Base-by-base conservation (phyloP, 2,888 invertebrate species). In the Pocota personata region DNA sequence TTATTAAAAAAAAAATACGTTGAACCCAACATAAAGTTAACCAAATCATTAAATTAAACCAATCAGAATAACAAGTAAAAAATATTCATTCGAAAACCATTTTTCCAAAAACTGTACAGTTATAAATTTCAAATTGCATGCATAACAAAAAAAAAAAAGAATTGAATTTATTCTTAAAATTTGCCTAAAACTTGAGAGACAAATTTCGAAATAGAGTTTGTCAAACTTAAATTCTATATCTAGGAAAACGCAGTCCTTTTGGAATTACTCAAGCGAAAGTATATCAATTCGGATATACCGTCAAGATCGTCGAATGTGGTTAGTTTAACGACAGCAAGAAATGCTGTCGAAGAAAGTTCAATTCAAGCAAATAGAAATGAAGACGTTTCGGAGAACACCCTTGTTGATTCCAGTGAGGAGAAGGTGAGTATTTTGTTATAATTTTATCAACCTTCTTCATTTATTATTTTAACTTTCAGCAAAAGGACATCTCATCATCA, bases 231-330 rank as follows among this genome's bases (percentile, higher is more conserved):
- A 27, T 27, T 69, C 14, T 40, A 67, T 19, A 82, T 79, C 30
- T 88, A 88, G 88, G 88, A 88, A 58, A 88, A 89, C 46, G 88
- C 87, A 32, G 80, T 88, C 30, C 84, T 89, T 60, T 83, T 89
- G 79, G 89, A 89, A 52, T 72, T 90, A 19, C 83, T 89, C 27
- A 89, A 88, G 55, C 87, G 88, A 43, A 89, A 89, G 78, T 89
- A 89, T 69, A 88, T 89, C 78, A 89, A 89, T 58, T 60, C 88
- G 5, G 89, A 89, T 43, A 50, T 87, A 14, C 87, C 87, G 8
- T 72, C 77, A 12, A 89, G 87, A 73, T 89, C 89, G 5, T 86
- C 88, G 30, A 89, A 89, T 78, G 89, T 90, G 12, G 89, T 90
- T 57, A 89, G 89, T 82, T 82, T 90, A 27, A 89, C 89, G 40